Percentiles rank a stretch among this genome's conserved stretches.
Evolutionary conservation across 2,113 vertebrate genomes (phyloP).

Genomic region (Sterrhoptilus dennistouni): DNA sequence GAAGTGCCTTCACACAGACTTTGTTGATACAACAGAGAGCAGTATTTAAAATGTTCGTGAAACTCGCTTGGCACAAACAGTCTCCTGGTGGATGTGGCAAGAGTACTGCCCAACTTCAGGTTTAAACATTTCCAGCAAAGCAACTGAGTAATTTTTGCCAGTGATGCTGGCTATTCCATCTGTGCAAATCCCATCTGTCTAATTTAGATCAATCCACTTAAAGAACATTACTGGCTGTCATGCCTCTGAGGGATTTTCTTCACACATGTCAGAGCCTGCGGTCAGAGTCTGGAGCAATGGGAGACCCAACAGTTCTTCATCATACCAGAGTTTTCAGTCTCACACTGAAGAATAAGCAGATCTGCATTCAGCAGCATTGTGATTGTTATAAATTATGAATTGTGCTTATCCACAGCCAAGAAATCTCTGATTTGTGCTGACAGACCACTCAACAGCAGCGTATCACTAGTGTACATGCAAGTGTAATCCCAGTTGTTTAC

Average conservation of each 20-base stretch:
- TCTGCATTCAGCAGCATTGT: background rate
- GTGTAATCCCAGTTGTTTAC: background rate
- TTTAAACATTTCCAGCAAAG: background rate
- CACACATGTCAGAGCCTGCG: fast-evolving
- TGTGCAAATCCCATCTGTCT: slow-evolving; percentile 11
- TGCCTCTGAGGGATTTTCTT: background rate
- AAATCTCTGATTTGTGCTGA: background rate
- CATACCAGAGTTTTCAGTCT: background rate
- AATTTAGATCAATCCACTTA: background rate
- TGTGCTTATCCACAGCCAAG: background rate
- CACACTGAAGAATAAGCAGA: background rate
- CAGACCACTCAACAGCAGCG: background rate
- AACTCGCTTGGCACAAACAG: background rate
- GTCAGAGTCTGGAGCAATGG: background rate
- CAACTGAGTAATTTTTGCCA: background rate
- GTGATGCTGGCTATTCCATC: background rate
- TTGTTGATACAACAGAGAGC: background rate
- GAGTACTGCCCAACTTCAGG: background rate
- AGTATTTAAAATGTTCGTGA: background rate
- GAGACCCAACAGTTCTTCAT: background rate
- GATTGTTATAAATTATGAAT: background rate
- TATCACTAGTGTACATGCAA: fast-evolving
- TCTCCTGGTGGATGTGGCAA: background rate
- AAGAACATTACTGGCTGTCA: background rate
- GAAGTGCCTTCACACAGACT: background rate